Evolutionary conservation across 2,888 invertebrate genomes (phyloP), one percentile per base, ranked within the genome.

Genomic region (Dasypolia templi): DNA sequence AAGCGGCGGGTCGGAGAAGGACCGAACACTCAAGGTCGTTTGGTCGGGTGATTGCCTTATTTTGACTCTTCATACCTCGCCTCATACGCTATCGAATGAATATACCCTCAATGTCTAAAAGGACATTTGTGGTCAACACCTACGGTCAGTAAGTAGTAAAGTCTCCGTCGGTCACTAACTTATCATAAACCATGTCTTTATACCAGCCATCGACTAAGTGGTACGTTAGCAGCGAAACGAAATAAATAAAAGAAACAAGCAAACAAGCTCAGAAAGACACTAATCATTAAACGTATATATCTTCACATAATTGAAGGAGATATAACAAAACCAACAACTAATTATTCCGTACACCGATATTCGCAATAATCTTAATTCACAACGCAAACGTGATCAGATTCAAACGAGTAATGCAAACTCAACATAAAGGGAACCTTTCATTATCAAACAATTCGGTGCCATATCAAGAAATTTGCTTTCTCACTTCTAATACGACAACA

Each of bases 381-480:
- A 58, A 51, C 82, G 49, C 77, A 79, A 55, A 65, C 71, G 66
- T 72, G 77, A 80, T 80, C 63, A 82, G 55, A 80, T 82, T 72
- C 62, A 56, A 67, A 77, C 58, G 44, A 53, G 66, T 78, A 72
- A 77, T 42, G 62, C 62, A 56, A 82, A 77, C 82, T 76, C 62
- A 49, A 62, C 77, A 42, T 62, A 66, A 77, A 63, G 46, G 55
- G 26, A 63, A n/a, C 46, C 56, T 56, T 77, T 77, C 72, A 82
- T 77, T 72, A 78, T 64, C 83, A 82, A 78, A 82, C 79, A 84
- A 82, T 82, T 69, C 51, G 63, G 72, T 76, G 64, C 55, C 63
- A 70, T 75, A 80, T 77, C 78, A 77, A 81, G 82, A 80, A 83
- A 77, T 77, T 72, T 77, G 77, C 79, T 53, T 84, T 86, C 81